A percentile compares a stretch with the other conserved stretches of the same genome.
phyloP scores from a whole-genome alignment of 2,888 invertebrate species.

The Yponomeuta cagnagella region DNA sequence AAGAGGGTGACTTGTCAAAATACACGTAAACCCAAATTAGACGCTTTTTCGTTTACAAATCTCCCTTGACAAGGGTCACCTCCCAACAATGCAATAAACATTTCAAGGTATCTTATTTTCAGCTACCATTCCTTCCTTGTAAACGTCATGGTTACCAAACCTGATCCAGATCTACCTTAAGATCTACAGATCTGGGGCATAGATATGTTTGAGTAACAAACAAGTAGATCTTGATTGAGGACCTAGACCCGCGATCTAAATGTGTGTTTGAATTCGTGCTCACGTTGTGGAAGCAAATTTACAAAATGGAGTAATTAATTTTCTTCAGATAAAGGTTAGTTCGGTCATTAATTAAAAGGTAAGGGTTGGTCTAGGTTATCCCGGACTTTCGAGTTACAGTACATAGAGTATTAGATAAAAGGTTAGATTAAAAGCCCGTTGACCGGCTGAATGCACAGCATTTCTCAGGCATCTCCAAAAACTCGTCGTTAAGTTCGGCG shows the following conservation, averaged over 20 bases:
- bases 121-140: neutral
- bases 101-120: slow-evolving; percentile 7
- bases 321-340: neutral
- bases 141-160: no score
- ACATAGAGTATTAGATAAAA: neutral
- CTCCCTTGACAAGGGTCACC: slow-evolving; percentile 62
- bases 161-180: no score
- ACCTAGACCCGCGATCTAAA: neutral
- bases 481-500: neutral
- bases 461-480: neutral
- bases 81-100: slow-evolving; percentile 30
- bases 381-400: neutral
- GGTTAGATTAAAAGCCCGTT: neutral
- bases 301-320: neutral
- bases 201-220: neutral
- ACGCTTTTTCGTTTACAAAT: slow-evolving; percentile 60
- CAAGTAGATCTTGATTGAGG: neutral
- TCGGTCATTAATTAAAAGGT: neutral
- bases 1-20: slow-evolving; percentile 52
- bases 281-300: neutral
- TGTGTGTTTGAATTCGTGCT: neutral
- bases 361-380: neutral
- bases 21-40: slow-evolving; percentile 52
- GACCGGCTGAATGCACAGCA: neutral
- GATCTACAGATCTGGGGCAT: neutral